Conservation (phyloP, 2,113 vertebrate genomes). For the Ciconia stormi region DNA sequence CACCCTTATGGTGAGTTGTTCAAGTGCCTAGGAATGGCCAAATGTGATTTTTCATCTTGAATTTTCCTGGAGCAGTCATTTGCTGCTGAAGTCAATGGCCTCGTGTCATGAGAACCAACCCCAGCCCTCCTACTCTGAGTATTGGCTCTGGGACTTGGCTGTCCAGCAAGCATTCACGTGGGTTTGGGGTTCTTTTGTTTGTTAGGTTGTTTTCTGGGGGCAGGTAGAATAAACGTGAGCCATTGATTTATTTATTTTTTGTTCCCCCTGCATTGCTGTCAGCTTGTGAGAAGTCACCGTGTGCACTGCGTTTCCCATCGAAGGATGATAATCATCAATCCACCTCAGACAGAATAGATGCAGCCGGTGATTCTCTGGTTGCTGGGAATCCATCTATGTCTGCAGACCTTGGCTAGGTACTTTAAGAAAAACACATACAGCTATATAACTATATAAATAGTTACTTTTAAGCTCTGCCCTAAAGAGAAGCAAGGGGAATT, state of each 20-base stretch:
- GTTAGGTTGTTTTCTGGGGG: not conserved
- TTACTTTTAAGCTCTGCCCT: not conserved
- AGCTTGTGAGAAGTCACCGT: not conserved
- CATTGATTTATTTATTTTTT: not conserved
- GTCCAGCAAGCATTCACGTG: not conserved
- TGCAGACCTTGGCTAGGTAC: not conserved
- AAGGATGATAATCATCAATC: not conserved
- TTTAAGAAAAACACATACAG: not conserved
- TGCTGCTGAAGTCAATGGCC: not conserved
- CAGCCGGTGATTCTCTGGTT: not conserved
- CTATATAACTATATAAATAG: not conserved
- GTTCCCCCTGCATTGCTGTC: not conserved
- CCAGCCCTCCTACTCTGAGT: not conserved
- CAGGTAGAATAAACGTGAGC: not conserved
- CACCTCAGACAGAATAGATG: not conserved
- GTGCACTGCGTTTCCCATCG: rapidly evolving
- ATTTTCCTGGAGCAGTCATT: not conserved
- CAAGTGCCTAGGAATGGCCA: not conserved
- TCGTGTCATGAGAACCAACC: not conserved
- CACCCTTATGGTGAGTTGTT: not conserved
- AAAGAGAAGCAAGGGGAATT: not conserved
- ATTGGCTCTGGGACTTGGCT: not conserved
- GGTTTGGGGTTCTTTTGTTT: rapidly evolving
- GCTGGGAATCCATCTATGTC: not conserved
- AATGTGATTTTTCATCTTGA: not conserved